phyloP scores from a whole-genome alignment of 2,888 invertebrate species.

The Petrolisthes cinctipes region DNA sequence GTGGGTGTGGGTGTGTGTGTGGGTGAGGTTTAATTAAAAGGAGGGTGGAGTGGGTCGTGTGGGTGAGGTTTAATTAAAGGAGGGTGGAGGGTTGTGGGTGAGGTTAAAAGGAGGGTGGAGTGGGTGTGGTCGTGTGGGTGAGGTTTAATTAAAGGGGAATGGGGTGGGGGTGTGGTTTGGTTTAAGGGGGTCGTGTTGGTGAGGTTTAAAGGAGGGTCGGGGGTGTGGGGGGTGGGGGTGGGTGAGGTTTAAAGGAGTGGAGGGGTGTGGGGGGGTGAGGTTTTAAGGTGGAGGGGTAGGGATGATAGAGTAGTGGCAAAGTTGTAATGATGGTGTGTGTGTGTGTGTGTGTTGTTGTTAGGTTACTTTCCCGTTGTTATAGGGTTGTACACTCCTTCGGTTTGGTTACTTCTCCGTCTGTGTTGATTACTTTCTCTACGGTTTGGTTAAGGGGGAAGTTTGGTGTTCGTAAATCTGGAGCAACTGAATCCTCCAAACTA shows the following conservation, averaged over 20 bases:
- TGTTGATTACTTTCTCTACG: too few relatives aligned
- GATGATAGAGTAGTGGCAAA: neutral
- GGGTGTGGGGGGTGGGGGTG: neutral
- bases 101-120: neutral
- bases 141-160: too few relatives aligned
- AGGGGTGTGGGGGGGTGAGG: neutral
- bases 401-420: too few relatives aligned
- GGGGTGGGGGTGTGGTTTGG: neutral
- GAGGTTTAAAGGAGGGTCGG: neutral
- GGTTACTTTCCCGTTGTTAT: too few relatives aligned
- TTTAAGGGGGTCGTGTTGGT: neutral
- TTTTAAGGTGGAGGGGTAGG: neutral
- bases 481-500: too few relatives aligned
- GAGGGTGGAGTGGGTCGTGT: neutral
- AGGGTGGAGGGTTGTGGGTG: neutral
- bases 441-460: too few relatives aligned
- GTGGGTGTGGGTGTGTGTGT: neutral
- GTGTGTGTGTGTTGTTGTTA: too few relatives aligned
- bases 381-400: too few relatives aligned
- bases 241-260: neutral
- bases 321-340: neutral
- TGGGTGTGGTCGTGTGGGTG: neutral
- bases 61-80: neutral
- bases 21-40: neutral
- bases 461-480: too few relatives aligned